Evolutionary conservation across 2,113 vertebrate genomes (phyloP), one percentile per base, ranked within the genome.

Genomic region (Corythoichthys intestinalis): DNA sequence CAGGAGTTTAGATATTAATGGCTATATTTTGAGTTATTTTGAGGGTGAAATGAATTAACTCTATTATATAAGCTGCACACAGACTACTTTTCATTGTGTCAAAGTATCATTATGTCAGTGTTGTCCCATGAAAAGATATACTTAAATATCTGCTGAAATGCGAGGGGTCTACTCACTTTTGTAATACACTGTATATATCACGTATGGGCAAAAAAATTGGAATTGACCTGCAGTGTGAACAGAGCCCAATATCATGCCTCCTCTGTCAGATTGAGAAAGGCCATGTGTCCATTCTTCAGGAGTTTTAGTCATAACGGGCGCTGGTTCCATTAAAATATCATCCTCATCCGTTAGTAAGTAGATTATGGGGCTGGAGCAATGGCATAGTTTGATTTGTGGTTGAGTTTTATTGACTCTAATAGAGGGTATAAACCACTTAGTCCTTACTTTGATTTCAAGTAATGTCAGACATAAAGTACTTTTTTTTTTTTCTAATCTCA

Each of bases 361-460:
- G 82, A 92, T 93, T 90, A 87, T 62, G 70, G 70, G 73, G 71
- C 82, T 66, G 44, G 64, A 86, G 83, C 68, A 52, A 83, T 81
- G 81, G 76, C 89, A 79, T 75, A 77, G 80, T 80, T 62, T 85
- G 75, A 87, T 89, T 87, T 88, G 89, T 88, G 83, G 77, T 86
- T 88, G 78, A 78, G 78, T 82, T 87, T 87, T 92, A 89, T 89
- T 88, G 83, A 83, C 84, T 87, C 72, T 72, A 81, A 78, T 84
- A 85, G 80, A 87, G 85, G 85, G 84, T 76, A 83, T 71, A 82
- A 85, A 75, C 86, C 86, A 88, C 86, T 89, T 85, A 85, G 85
- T 87, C 88, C 73, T 80, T 74, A 77, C 86, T 83, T 76, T 84
- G 85, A 86, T 84, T 90, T 72, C 59, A 79, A 76, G 72, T 89